Percentiles rank a stretch among this genome's conserved stretches.
These are phyloP conservation scores for Neomicropteryx cornuta DNA, from an alignment of 1,140 invertebrate species.

Conservation along the genomic window DNA sequence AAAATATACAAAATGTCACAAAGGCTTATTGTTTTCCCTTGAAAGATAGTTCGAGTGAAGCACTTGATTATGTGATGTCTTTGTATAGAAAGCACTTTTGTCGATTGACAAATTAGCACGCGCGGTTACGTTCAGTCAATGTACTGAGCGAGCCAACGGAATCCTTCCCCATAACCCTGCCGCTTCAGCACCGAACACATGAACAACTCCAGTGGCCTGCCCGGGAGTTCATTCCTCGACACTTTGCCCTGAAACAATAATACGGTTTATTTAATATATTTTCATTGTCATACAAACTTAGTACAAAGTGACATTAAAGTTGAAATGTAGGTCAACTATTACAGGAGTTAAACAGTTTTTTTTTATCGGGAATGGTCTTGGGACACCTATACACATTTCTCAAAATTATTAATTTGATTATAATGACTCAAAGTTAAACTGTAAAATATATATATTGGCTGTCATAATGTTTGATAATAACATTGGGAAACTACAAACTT, in stretches of 20 bases:
- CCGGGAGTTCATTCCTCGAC: conserved; percentile 74
- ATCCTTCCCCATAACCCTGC: conserved; percentile 99
- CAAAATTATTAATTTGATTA: background rate
- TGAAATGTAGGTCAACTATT: too few relatives aligned
- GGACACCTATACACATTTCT: background rate
- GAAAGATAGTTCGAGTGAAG: too few relatives aligned
- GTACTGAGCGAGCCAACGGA: conserved; percentile 98
- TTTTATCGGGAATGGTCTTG: background rate
- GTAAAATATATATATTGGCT: background rate
- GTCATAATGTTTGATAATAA: background rate
- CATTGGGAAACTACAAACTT: background rate
- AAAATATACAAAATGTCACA: too few relatives aligned
- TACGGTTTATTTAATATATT: background rate
- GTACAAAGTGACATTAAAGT: too few relatives aligned
- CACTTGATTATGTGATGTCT: too few relatives aligned
- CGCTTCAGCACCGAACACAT: conserved; percentile 99
- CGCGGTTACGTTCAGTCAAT: conserved; percentile 63
- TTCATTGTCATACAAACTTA: too few relatives aligned
- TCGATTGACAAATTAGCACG: background rate
- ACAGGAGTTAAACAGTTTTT: too few relatives aligned
- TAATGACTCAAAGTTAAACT: background rate
- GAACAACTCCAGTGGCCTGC: conserved; percentile 95
- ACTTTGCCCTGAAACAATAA: conserved; percentile 71
- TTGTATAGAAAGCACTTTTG: too few relatives aligned
- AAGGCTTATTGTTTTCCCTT: too few relatives aligned